Conservation (phyloP, 2,797 vertebrate genomes). For the Gallinago stenura region DNA sequence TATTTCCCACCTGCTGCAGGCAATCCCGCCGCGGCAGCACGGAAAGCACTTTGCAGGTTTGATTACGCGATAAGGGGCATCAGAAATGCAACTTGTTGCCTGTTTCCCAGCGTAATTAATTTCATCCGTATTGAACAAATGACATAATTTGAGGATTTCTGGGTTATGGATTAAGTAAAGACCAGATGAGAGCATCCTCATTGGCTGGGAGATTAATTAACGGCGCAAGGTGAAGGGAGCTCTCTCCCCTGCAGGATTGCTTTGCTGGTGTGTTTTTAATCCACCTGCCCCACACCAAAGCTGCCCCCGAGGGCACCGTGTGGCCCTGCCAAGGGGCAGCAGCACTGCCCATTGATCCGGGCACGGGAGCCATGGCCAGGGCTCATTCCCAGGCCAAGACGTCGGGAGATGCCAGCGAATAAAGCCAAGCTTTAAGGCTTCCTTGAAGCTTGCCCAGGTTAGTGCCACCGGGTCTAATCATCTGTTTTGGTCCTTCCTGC, state of each 20-base stretch:
- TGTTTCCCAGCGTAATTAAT: slow-evolving; percentile 70
- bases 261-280: neutral
- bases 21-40: neutral
- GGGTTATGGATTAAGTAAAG: slow-evolving; percentile 75
- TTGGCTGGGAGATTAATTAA: slow-evolving; percentile 69
- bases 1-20: neutral
- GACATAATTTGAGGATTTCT: slow-evolving; percentile 69
- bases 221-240: neutral
- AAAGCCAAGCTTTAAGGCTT: neutral
- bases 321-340: neutral
- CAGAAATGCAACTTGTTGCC: slow-evolving; percentile 70
- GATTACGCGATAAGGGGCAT: neutral
- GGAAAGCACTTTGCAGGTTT: neutral
- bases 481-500: neutral
- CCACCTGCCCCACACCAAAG: neutral
- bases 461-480: neutral
- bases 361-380: accelerated
- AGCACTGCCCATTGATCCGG: accelerated
- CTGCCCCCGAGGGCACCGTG: neutral
- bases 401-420: accelerated
- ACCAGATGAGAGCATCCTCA: slow-evolving; percentile 64
- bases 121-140: slow-evolving; percentile 72
- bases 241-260: slow-evolving; percentile 9
- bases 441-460: neutral
- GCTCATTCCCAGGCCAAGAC: neutral